Base-by-base conservation (phyloP, 2,888 invertebrate species). In the Sclerodermus sp. region DNA sequence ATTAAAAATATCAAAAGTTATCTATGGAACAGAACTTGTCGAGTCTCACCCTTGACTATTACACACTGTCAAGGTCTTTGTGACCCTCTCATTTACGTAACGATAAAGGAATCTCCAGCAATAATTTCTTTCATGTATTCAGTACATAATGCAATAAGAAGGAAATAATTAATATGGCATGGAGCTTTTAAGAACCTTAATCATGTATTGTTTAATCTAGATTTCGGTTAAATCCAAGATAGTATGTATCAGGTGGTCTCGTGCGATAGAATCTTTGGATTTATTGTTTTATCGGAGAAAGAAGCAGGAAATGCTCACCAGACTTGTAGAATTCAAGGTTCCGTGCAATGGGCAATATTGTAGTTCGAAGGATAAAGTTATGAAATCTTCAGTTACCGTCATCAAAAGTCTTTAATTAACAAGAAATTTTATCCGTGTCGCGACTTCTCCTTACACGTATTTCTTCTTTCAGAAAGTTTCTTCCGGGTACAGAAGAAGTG, bases 311-410 rank as follows among this genome's bases (percentile, higher is more conserved):
- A 49, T 32, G 51, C 52, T 57, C 52, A 52, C 49, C 40, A 45
- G 51, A 51, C 31, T 49, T 52, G 49, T 52, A 53, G 52, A 45
- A 51, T 34, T 45, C 9, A 55, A 47, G 45, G 56, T 50, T 34
- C 40, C 43, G 42, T 45, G 30, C 51, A 55, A 49, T 37, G 18
- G 39, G 59, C 49, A 41, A 51, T 47, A 37, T 39, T 41, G 45
- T 23, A 10, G 9, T 23, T 32, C 45, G 54, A 62, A 60, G 61
- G 63, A 43, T 54, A 10, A 47, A 31, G 31, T 62, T 52, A 38
- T 14, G 17, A 38, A 34, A 34, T 34, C 10, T 13, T 8, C 12
- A 12, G 8, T 34, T 13, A 12, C 3, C n/a, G 34, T 34, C 34
- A 34, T 12, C 34, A 12, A 12, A 12, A 4, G 13, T n/a, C 3